These are phyloP conservation scores for Plectrocnemia conspersa DNA, from an alignment of 1,140 invertebrate genomes.

Conservation along the genomic window DNA sequence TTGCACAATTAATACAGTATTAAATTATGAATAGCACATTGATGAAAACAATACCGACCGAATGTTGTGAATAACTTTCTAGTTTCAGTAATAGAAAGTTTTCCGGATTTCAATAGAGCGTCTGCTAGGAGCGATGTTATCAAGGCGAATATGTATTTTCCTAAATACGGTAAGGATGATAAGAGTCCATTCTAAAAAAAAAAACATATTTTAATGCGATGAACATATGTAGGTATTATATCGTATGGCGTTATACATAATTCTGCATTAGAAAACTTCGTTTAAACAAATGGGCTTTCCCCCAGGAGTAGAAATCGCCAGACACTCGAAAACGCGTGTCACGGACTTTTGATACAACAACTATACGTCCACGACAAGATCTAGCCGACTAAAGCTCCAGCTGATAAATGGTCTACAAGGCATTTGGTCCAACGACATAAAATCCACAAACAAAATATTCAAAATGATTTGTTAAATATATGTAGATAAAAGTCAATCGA, in stretches of 20 bases:
- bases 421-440: no score
- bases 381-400: no score
- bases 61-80: conserved; percentile 65
- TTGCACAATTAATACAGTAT: conserved; percentile 1
- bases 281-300: no score
- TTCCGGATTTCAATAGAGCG: conserved; percentile 57
- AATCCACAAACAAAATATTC: neutral
- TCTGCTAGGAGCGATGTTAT: conserved; percentile 66
- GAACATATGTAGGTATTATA: neutral
- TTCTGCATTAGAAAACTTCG: no score
- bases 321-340: no score
- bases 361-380: no score
- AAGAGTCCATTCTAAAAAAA: conserved; percentile 74
- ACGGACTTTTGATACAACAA: no score
- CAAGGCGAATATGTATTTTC: conserved; percentile 75
- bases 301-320: no score
- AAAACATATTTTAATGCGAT: conserved; percentile 14
- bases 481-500: no score
- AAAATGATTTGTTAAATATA: neutral
- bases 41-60: conserved; percentile 51
- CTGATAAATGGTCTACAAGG: no score
- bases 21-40: no score
- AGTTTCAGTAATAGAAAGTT: conserved; percentile 64
- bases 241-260: conserved; percentile 1
- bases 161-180: conserved; percentile 83